Evolutionary conservation across 2,797 vertebrate genomes (phyloP).

Genomic region (Eutrigla gurnardus): DNA sequence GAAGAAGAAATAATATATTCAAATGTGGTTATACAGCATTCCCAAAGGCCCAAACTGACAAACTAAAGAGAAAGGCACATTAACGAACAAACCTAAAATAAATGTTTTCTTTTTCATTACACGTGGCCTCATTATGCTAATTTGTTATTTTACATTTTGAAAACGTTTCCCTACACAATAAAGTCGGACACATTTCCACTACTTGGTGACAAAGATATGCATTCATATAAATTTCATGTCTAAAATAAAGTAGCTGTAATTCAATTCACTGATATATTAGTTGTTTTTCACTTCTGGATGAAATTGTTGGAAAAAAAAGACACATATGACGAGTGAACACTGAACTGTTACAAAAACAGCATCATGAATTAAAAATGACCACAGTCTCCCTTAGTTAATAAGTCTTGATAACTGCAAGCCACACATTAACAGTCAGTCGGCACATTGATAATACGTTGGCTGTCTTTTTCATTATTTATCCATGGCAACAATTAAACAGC

Average conservation of each 20-base stretch:
- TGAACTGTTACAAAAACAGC: slow-evolving; percentile 34
- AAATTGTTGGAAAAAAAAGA: slow-evolving; percentile 12
- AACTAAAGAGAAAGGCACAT: slow-evolving; percentile 29
- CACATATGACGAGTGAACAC: slow-evolving; percentile 30
- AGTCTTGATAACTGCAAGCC: slow-evolving; percentile 19
- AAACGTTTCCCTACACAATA: slow-evolving; percentile 13
- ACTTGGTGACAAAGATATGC: slow-evolving; percentile 10
- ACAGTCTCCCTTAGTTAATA: slow-evolving; percentile 1
- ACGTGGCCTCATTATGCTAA: not conserved
- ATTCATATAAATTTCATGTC: slow-evolving; percentile 15
- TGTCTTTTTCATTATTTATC: slow-evolving; percentile 34
- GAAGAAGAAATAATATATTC: slow-evolving; percentile 40
- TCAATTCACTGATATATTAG: slow-evolving; percentile 16
- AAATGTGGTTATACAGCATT: slow-evolving; percentile 50
- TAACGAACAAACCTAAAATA: slow-evolving; percentile 25
- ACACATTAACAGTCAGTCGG: slow-evolving; percentile 27
- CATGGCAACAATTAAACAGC: slow-evolving; percentile 36
- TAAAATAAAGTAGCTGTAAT: slow-evolving; percentile 16
- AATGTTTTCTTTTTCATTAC: slow-evolving; percentile 19
- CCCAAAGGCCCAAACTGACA: slow-evolving; percentile 36
- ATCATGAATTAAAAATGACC: slow-evolving; percentile 21
- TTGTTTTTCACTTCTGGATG: slow-evolving; percentile 39
- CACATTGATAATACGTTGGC: slow-evolving; percentile 38
- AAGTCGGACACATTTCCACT: not conserved
- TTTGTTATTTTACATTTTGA: slow-evolving; percentile 40